phyloP scores from a whole-genome alignment of 2,888 invertebrate genomes.

The Brenthis hecate region DNA sequence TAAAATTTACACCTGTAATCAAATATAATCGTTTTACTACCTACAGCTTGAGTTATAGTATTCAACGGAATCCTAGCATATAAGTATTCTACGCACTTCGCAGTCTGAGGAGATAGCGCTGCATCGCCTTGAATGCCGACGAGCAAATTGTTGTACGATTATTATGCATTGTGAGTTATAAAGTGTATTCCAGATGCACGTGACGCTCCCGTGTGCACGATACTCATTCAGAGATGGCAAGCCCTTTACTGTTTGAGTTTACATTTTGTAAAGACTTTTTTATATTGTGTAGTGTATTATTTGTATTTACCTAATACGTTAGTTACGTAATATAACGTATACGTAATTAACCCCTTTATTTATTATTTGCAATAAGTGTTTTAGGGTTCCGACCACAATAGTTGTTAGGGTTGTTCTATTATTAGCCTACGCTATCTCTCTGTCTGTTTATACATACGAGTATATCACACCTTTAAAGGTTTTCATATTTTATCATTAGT shows the following conservation, averaged over 20 bases:
- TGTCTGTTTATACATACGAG: no score
- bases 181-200: conserved; percentile 26
- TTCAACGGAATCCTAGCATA: background rate
- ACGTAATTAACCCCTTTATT: no score
- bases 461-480: no score
- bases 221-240: background rate
- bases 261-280: background rate
- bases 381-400: no score
- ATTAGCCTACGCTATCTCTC: no score
- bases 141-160: conserved; percentile 36
- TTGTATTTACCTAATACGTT: background rate
- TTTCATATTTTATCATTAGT: no score
- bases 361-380: no score
- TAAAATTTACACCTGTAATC: background rate
- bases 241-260: background rate
- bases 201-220: conserved; percentile 25
- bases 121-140: conserved; percentile 35
- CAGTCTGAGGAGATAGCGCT: conserved; percentile 23
- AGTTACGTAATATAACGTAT: no score
- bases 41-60: background rate
- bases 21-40: background rate
- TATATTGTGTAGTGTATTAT: no score
- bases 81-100: conserved; percentile 22
- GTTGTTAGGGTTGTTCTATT: no score
- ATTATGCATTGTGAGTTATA: conserved; percentile 36